A percentile compares a stretch with the other conserved stretches of the same genome.
These are phyloP conservation scores for Caenorhabditis inopinata DNA, from an alignment of 1,140 invertebrate species.

Conservation along the genomic window DNA sequence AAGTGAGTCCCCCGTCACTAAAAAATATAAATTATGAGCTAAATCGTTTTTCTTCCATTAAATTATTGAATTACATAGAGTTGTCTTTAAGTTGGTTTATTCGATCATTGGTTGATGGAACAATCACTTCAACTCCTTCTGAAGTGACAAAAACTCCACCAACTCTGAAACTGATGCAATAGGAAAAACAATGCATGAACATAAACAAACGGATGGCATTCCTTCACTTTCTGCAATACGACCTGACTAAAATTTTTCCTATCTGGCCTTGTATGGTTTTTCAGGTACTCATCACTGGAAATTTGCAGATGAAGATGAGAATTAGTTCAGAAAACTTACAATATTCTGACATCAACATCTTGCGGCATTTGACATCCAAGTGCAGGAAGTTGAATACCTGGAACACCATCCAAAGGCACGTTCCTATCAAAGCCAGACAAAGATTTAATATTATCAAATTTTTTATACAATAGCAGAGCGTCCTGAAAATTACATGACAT, in stretches of 20 bases:
- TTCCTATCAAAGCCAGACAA: no score
- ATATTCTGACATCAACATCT: background rate
- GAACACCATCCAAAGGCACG: no score
- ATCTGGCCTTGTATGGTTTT: background rate
- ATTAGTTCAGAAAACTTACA: background rate
- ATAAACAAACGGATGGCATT: background rate
- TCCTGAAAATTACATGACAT: no score
- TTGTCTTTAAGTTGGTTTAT: background rate
- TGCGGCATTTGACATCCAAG: background rate
- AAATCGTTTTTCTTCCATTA: background rate
- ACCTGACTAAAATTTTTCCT: background rate
- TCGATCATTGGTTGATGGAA: background rate
- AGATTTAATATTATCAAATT: no score
- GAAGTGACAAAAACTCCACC: background rate
- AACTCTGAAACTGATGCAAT: background rate
- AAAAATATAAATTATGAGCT: no score
- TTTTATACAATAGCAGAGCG: no score
- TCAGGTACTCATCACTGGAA: background rate
- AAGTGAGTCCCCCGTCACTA: background rate
- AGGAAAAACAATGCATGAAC: background rate
- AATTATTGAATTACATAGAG: background rate
- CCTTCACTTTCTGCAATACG: background rate
- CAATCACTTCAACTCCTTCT: background rate
- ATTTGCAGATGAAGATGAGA: background rate
- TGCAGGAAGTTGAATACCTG: background rate